Evolutionary conservation across 2,888 invertebrate genomes (phyloP).

Genomic region (Sisyra terminalis): DNA sequence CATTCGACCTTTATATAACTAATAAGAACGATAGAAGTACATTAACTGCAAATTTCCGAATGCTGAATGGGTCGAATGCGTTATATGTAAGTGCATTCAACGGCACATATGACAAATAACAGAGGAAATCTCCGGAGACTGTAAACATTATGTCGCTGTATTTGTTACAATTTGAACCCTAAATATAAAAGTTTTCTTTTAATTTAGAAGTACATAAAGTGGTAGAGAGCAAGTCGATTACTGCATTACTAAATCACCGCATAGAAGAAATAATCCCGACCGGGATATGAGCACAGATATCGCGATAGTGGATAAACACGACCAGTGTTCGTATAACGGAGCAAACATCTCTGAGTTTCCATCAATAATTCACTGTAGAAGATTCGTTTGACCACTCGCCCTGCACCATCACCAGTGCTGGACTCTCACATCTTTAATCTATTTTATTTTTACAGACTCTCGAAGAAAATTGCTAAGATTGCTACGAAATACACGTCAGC

Average conservation of each 20-base stretch:
- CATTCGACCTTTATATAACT: no score
- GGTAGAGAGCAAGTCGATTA: background rate
- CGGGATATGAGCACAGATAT: background rate
- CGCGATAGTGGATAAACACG: slow-evolving; percentile 1
- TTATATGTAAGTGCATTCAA: no score
- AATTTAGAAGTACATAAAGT: background rate
- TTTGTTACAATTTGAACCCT: background rate
- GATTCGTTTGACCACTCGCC: slow-evolving; percentile 5
- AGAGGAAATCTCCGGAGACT: no score
- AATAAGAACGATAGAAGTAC: no score
- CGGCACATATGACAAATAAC: no score
- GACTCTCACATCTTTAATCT: no score
- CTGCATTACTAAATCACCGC: background rate
- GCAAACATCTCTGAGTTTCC: slow-evolving; percentile 5
- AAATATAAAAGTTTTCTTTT: background rate
- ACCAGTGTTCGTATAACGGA: slow-evolving; percentile 2
- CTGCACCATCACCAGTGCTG: background rate
- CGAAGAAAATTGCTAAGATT: no score
- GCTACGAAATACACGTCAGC: no score
- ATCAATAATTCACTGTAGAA: slow-evolving; percentile 7
- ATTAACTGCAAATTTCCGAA: no score
- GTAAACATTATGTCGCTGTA: no score
- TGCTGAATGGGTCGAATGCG: no score
- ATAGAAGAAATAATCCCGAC: background rate
- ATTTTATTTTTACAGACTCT: no score